Percentiles rank a stretch among this genome's conserved stretches.
phyloP scores from a whole-genome alignment of 1,140 invertebrate species.

The Bombus soroeensis region DNA sequence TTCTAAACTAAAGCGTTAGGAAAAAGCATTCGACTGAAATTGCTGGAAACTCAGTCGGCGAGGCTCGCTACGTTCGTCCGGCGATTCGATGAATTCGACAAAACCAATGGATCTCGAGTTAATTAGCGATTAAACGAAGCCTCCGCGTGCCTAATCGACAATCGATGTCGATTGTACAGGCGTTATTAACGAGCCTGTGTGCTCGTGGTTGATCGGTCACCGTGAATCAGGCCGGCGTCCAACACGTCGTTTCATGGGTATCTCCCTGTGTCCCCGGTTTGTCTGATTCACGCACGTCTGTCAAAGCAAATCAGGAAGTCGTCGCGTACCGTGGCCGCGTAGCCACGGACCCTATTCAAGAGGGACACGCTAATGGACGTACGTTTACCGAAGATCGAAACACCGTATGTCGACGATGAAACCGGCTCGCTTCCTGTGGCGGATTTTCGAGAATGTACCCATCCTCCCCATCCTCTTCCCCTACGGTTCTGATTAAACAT shows the following conservation, averaged over 20 bases:
- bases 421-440: conserved; percentile 33
- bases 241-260: conserved; percentile 65
- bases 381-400: conserved; percentile 50
- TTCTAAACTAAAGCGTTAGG: no score
- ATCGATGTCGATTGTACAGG: conserved; percentile 63
- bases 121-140: conserved; percentile 66
- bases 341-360: conserved; percentile 34
- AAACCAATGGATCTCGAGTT: conserved; percentile 61
- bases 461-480: not conserved
- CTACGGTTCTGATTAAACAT: not conserved
- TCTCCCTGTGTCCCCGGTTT: conserved; percentile 63
- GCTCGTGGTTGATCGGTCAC: conserved; percentile 62
- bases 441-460: conserved; percentile 32
- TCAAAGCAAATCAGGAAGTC: conserved; percentile 68
- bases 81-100: conserved; percentile 46
- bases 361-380: conserved; percentile 40
- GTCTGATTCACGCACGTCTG: conserved; percentile 69
- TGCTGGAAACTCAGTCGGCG: fast-evolving
- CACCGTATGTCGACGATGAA: conserved; percentile 43
- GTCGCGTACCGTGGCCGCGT: conserved; percentile 36
- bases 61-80: not conserved
- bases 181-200: conserved; percentile 67
- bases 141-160: conserved; percentile 56
- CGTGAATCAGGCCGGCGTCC: conserved; percentile 64
- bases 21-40: not conserved